Base-by-base conservation (phyloP, 2,113 vertebrate genomes). In the Myiozetetes cayanensis region DNA sequence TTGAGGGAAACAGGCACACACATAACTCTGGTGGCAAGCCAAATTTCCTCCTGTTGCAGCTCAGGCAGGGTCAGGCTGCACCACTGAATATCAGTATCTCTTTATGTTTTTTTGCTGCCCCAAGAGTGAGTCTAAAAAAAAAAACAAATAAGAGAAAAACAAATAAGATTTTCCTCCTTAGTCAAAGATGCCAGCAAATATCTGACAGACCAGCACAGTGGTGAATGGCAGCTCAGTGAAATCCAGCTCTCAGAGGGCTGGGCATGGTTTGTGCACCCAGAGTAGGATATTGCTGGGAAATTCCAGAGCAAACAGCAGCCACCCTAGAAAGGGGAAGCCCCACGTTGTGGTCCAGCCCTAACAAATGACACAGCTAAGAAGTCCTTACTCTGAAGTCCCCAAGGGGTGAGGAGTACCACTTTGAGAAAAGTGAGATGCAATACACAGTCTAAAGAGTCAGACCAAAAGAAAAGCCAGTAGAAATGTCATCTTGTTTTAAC, bases 321-420 rank as follows among this genome's bases (percentile, higher is more conserved):
- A 8, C 18, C 72, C 23, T 31, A 15, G 20, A 24, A 52, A 74
- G 46, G 37, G 84, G 68, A 86, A 58, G 31, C n/a, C 41, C 68
- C 72, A 35, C 0, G 0, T 20, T 86, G 67, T 66, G 21, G 21
- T 56, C 27, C 53, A 80, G 58, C 72, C 1, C 2, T 24, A 39
- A 59, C 28, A 35, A 70, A 92, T 67, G 21, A 17, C 20, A 68
- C 27, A 85, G 55, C 61, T 61, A 66, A 87, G 65, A 91, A 85
- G 77, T 85, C 85, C 61, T 75, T 47, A 46, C 17, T 39, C 24
- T 44, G 0, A 33, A 63, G 43, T 39, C 39, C 44, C 35, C 25
- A 44, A 35, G 39, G 17, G 25, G 15, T 67, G 28, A 93, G 37
- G 18, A 52, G 68, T 9, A 68, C 52, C 27, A 33, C 13, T 4